Evolutionary conservation across 2,888 invertebrate species (phyloP).

Genomic region (Monoplex corrugatus): DNA sequence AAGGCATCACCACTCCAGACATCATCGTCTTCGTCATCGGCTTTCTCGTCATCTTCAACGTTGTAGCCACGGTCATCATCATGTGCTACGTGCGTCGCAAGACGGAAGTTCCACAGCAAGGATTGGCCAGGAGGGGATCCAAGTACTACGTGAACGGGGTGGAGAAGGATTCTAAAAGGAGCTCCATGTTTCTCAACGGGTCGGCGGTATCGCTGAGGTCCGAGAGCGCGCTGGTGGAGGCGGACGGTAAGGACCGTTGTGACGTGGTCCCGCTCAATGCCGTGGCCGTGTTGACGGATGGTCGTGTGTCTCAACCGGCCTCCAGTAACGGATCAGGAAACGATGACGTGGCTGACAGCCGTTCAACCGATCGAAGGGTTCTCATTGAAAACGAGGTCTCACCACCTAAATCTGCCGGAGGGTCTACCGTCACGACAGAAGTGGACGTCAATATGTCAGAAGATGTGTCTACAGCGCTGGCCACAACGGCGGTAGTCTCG

Average conservation of each 20-base stretch:
- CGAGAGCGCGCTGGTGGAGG: constrained; percentile 14
- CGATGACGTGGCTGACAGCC: not conserved
- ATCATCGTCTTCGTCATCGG: constrained; percentile 57
- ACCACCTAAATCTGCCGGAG: not conserved
- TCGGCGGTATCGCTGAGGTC: constrained; percentile 16
- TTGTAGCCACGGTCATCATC: constrained; percentile 50
- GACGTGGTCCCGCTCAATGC: constrained; percentile 18
- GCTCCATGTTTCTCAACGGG: constrained; percentile 31
- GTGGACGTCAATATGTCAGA: not conserved
- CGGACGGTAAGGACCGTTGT: constrained; percentile 36
- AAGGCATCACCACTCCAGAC: constrained; percentile 51
- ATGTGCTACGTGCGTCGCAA: constrained; percentile 45
- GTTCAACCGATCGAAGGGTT: not conserved
- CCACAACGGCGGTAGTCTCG: not conserved
- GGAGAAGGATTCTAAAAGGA: constrained; percentile 4
- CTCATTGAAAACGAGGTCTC: constrained; percentile 3
- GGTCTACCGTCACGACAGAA: not conserved
- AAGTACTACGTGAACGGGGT: constrained; percentile 54
- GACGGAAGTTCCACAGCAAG: not conserved
- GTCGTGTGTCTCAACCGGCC: not conserved
- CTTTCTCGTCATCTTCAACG: constrained; percentile 56
- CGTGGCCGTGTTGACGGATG: not conserved
- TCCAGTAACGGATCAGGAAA: not conserved
- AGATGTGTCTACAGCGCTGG: not conserved
- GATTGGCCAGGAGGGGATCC: constrained; percentile 49